These are phyloP conservation scores for Chionoecetes opilio DNA, from an alignment of 1,140 invertebrate genomes.

Conservation along the genomic window DNA sequence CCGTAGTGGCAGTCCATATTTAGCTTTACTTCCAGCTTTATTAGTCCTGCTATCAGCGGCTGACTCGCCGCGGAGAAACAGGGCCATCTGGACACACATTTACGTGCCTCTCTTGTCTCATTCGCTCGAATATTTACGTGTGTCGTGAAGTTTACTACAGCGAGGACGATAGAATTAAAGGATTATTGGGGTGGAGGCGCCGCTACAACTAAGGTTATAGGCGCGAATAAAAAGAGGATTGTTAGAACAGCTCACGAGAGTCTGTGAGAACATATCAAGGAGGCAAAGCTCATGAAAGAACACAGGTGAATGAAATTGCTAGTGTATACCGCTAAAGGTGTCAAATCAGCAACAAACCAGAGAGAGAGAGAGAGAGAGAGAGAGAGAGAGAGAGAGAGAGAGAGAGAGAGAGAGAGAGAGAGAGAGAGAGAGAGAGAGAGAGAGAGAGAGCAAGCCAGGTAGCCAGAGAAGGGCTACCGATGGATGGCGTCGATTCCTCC, in stretches of 20 bases:
- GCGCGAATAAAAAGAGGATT: too few species aligned
- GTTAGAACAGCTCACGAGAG: neutral
- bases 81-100: neutral
- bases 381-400: neutral
- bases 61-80: constrained; percentile 51
- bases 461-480: neutral
- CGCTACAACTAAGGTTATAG: too few species aligned
- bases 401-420: neutral
- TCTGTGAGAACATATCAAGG: neutral
- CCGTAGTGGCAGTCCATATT: constrained; percentile 53
- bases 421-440: neutral
- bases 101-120: neutral
- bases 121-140: neutral
- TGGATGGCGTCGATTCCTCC: constrained; percentile 40
- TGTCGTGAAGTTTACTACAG: constrained; percentile 1
- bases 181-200: too few species aligned
- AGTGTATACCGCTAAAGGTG: neutral
- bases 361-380: constrained; percentile 4
- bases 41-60: constrained; percentile 54
- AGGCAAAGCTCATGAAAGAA: neutral
- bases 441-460: neutral
- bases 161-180: neutral
- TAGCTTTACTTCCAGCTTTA: constrained; percentile 70
- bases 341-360: neutral
- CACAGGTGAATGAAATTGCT: neutral